Base-by-base conservation (phyloP, 2,888 invertebrate species). In the Ferdinandea cuprea region DNA sequence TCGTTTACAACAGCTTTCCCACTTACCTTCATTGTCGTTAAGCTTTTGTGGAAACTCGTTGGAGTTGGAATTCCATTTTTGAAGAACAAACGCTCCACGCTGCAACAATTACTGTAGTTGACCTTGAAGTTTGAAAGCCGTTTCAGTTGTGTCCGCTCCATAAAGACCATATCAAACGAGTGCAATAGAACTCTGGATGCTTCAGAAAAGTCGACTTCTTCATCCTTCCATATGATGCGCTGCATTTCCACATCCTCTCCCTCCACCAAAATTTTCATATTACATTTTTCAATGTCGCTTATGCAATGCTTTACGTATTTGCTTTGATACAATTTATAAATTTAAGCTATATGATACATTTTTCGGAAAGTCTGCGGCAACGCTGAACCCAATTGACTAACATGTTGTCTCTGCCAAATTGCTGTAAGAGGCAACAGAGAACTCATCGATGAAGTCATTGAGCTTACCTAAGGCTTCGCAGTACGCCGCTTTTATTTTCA, bases 161-260 rank as follows among this genome's bases (percentile, higher is more conserved):
- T 52, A 32, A 15, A 52, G 52, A 52, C 32, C 52, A 52, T 52
- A 9, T 52, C 30, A 25, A 48, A 48, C 7, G n/a, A 8, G 1
- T 25, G 21, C 25, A 5, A 13, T 1, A 40, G 13, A 15, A 32
- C 52, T 13, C 50, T 40, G 6, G 19, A 25, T n/a, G 42, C 46
- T 25, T 54, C 44, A 19, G 19, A 48, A 84, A 5, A 54, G 52
- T 37, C 21, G 1, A 32, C 48, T n/a, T 66, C 9, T 1, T 66
- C 13, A 15, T 54, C 61, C 17, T 32, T 40, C 78, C 81, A 85
- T 7, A 77, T 65, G 42, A 84, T 80, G n/a, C n/a, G n/a, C n/a
- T n/a, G n/a, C n/a, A n/a, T n/a, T n/a, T n/a, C n/a, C n/a, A n/a
- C 69, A 46, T 74, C 61, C 44, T 80, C 84, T 59, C n/a, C n/a